A percentile compares a stretch with the other conserved stretches of the same genome.
phyloP scores from a whole-genome alignment of 1,140 invertebrate genomes.

The Mya arenaria region DNA sequence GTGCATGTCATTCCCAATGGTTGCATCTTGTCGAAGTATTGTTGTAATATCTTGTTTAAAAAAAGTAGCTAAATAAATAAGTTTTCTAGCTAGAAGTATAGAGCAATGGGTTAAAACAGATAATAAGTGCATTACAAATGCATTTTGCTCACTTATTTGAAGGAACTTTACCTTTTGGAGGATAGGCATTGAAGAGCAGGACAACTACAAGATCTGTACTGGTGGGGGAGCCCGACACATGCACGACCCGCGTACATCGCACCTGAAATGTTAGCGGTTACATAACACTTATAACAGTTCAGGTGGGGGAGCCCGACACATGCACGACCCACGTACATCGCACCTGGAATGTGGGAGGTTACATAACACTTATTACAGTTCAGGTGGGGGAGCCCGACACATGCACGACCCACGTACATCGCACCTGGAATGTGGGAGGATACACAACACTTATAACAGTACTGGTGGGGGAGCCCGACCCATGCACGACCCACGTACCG shows the following conservation, averaged over 20 bases:
- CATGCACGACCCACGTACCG: conserved; percentile 57
- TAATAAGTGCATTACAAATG: no score
- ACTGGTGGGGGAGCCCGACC: conserved; percentile 55
- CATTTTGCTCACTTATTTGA: no score
- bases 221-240: conserved; percentile 50
- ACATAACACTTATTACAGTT: conserved; percentile 60
- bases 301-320: conserved; percentile 53
- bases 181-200: conserved; percentile 64
- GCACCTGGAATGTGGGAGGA: conserved; percentile 67
- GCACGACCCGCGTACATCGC: conserved; percentile 57
- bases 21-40: no score
- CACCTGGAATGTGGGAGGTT: conserved; percentile 69
- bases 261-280: conserved; percentile 70
- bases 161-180: conserved; percentile 73
- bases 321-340: conserved; percentile 57
- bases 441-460: conserved; percentile 62
- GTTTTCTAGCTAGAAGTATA: no score
- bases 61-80: no score
- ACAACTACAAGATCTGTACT: conserved; percentile 64
- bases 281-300: conserved; percentile 61
- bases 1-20: no score
- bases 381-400: conserved; percentile 56
- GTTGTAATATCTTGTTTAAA: no score
- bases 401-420: conserved; percentile 57
- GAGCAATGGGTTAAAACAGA: no score